Evolutionary conservation across 64 coral and sea anemone genomes (phyloP), one percentile per base, ranked within the genome.

Genomic region (Catalaphyllia jardinei): DNA sequence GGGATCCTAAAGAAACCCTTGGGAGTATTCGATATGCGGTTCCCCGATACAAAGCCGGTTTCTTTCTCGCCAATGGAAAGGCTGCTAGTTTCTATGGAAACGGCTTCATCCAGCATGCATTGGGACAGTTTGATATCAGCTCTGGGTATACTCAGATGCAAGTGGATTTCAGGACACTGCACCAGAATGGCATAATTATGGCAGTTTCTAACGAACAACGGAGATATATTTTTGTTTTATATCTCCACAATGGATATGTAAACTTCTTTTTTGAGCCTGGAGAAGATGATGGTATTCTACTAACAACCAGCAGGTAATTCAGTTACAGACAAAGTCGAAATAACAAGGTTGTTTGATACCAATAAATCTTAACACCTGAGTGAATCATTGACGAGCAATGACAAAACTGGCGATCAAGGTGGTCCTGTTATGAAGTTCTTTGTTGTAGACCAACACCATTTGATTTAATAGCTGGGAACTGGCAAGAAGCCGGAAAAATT

Each of bases 111-210:
- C 91, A 87, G 31, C 91, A 96, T 74, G n/a, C 80, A 75, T 80
- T 77, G 67, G 91, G 88, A 18, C 71, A 83, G 13, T 93, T 96
- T 39, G 93, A 52, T 22, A 81, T 79, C 42, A 87, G 69, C 63
- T 61, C 78, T 2, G 75, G 74, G 0, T 33, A 72, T 17, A 51
- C 60, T 29, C 17, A 1, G 0, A 77, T 93, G 28, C 69, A 90
- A 57, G 42, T 96, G 31, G 87, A 96, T 3, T 96, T 96, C 59
- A 86, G 91, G 24, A 96, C 87, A 22, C 33, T 92, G 28, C 88
- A 87, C 29, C 52, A 67, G 16, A 96, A 82, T 39, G 94, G 94
- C 16, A 77, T 81, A 63, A 65, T 96, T 27, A 83, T 96, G 82
- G 88, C 82, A 55, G 91, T 96, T 5, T 83, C 88, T 4, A 81